A percentile compares a stretch with the other conserved stretches of the same genome.
Evolutionary conservation across 2,797 vertebrate species (phyloP).

Genomic region (Sebastes elongatus): DNA sequence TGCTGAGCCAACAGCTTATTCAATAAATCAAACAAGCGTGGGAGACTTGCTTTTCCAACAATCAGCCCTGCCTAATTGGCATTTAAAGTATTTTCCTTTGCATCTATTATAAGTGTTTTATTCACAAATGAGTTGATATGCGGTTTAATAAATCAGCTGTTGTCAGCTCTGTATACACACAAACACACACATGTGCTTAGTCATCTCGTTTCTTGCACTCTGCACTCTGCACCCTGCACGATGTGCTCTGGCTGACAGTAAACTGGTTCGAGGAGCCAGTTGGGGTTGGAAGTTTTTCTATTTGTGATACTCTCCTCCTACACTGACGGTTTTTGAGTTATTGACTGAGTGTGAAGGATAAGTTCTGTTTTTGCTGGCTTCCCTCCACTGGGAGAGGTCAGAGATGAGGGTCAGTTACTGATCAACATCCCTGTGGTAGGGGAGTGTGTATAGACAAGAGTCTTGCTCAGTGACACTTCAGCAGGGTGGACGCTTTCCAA

Average conservation of each 20-base stretch:
- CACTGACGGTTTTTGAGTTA: slow-evolving; percentile 3
- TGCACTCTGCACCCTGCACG: slow-evolving; percentile 8
- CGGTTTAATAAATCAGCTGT: slow-evolving; percentile 36
- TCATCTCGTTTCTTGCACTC: slow-evolving; percentile 28
- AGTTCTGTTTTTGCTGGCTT: not conserved
- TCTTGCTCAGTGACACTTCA: slow-evolving; percentile 9
- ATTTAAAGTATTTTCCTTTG: slow-evolving; percentile 21
- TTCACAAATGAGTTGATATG: slow-evolving; percentile 31
- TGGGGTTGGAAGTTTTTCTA: slow-evolving; percentile 10
- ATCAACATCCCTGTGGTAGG: not conserved
- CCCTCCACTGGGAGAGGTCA: not conserved
- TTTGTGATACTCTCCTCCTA: not conserved
- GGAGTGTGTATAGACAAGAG: not conserved
- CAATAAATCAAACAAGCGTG: slow-evolving; percentile 39
- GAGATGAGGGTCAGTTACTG: not conserved
- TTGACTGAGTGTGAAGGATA: not conserved
- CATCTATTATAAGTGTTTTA: slow-evolving; percentile 34
- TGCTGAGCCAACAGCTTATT: slow-evolving; percentile 15
- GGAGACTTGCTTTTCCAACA: slow-evolving; percentile 2
- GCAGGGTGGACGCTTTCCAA: not conserved
- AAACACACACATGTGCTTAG: slow-evolving; percentile 19
- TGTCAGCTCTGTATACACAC: slow-evolving; percentile 23
- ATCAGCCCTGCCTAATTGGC: slow-evolving; percentile 40
- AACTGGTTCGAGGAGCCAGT: slow-evolving; percentile 8
- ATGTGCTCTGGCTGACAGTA: slow-evolving; percentile 8